Evolutionary conservation across 2,888 invertebrate species (phyloP), one percentile per base, ranked within the genome.

Genomic region (Leptinotarsa peninsularis): DNA sequence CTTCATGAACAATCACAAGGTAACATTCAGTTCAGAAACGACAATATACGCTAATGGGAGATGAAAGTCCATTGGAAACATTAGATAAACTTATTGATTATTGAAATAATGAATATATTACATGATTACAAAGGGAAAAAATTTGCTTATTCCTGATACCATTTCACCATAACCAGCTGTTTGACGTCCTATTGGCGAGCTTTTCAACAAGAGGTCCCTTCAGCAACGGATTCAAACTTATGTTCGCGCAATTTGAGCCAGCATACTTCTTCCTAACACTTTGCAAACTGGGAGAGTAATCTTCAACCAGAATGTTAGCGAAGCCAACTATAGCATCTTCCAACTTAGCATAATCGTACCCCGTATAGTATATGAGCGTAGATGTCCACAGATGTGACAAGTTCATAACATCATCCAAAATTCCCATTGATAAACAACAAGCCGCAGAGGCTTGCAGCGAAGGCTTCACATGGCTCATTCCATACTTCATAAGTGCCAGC

Each of bases 401-500:
- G 50, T 50, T 17, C 17, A 4, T 50, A 50, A 50, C 50, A 10
- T 89, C 89, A 85, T 89, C 90, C 27, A 95, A 89, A 27, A 92
- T 83, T 74, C 89, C 86, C 1, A 91, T 86, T 3, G 96, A 92
- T 14, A 27, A 4, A 27, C 27, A 27, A 4, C 27, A 27, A 27
- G 27, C 27, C 27, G 27, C 27, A 27, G 27, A 27, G 4, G 96
- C 95, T 74, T 96, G 90, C 82, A 95, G 91, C 0, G 98, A 98
- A 0, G 98, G 97, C 76, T 91, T 90, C 84, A 94, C 91, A 83
- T 93, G 92, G 21, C 93, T 92, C 90, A 97, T 91, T 17, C 92
- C 90, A 86, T 97, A 96, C 76, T 97, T 95, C 13, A 96, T 88
- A 66, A 97, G 89, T 72, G 94, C 91, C 77, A 97, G 89, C 87